These are phyloP conservation scores for Leptinotarsa texana DNA, from an alignment of 1,140 invertebrate genomes.

Conservation along the genomic window DNA sequence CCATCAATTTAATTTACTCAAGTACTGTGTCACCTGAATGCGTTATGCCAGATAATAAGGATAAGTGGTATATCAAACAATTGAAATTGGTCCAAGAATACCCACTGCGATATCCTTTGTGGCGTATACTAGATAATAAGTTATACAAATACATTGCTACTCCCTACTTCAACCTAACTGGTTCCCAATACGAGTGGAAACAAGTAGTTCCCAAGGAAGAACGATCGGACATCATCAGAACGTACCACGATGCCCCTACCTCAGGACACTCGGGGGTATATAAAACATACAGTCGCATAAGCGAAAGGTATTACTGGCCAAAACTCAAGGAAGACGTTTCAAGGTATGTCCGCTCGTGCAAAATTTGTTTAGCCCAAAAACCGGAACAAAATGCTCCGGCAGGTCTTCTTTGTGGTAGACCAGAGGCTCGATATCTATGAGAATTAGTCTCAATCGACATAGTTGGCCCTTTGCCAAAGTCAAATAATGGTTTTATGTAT, in stretches of 20 bases:
- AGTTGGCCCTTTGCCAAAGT: constrained; percentile 35
- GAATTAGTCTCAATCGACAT: constrained; percentile 30
- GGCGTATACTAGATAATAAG: background rate
- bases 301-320: constrained; percentile 25
- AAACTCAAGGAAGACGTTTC: background rate
- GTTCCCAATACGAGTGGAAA: constrained; percentile 27
- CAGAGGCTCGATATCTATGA: constrained; percentile 31
- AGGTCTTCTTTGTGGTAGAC: constrained; percentile 30
- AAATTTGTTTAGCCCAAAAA: background rate
- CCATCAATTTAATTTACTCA: too few relatives aligned
- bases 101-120: too few relatives aligned
- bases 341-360: constrained; percentile 5
- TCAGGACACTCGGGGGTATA: constrained; percentile 25
- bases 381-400: background rate
- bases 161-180: background rate
- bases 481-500: constrained; percentile 29
- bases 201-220: constrained; percentile 18
- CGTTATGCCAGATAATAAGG: too few relatives aligned
- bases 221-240: constrained; percentile 11
- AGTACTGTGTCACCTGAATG: too few relatives aligned
- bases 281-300: constrained; percentile 23
- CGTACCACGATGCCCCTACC: constrained; percentile 18
- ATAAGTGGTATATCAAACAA: too few relatives aligned
- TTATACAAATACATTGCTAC: constrained; percentile 14
- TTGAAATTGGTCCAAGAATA: too few relatives aligned